phyloP scores from a whole-genome alignment of 2,888 invertebrate genomes.

The Tenthredo scrophulariae region DNA sequence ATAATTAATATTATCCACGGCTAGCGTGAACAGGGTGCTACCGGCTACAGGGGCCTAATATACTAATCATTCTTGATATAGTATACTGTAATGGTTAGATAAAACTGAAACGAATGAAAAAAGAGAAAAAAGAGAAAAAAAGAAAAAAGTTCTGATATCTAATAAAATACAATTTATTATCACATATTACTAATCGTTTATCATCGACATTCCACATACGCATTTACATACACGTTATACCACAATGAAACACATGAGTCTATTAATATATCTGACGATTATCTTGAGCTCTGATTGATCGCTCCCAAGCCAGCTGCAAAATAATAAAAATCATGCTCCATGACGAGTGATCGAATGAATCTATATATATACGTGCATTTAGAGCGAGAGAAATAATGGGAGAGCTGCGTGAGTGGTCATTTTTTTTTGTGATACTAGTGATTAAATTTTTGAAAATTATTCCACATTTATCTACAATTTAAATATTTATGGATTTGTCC shows the following conservation, averaged over 20 bases:
- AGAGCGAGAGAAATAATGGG: not conserved
- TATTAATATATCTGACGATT: not conserved
- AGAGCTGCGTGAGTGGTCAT: not conserved
- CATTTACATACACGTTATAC: not conserved
- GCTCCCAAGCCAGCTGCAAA: not conserved
- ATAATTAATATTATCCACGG: slow-evolving; percentile 9
- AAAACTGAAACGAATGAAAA: not conserved
- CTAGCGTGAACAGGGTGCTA: slow-evolving; percentile 40
- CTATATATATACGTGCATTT: not conserved
- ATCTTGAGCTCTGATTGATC: not conserved
- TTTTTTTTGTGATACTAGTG: slow-evolving; percentile 15
- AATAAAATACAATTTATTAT: not conserved
- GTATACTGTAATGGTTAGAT: not conserved
- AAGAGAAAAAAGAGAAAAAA: not conserved
- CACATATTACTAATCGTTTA: not conserved
- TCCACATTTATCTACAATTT: not conserved
- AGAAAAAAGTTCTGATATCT: slow-evolving; percentile 27
- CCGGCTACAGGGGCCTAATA: slow-evolving; percentile 44
- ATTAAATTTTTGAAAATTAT: slow-evolving; percentile 7
- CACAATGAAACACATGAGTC: not conserved
- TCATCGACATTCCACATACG: not conserved
- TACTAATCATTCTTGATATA: not conserved
- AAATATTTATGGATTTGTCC: not conserved
- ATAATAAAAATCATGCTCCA: not conserved
- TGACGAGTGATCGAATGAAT: not conserved